Percentiles rank a stretch among this genome's conserved stretches.
Evolutionary conservation across 1,140 invertebrate genomes (phyloP).

Genomic region (Ylistrum balloti): DNA sequence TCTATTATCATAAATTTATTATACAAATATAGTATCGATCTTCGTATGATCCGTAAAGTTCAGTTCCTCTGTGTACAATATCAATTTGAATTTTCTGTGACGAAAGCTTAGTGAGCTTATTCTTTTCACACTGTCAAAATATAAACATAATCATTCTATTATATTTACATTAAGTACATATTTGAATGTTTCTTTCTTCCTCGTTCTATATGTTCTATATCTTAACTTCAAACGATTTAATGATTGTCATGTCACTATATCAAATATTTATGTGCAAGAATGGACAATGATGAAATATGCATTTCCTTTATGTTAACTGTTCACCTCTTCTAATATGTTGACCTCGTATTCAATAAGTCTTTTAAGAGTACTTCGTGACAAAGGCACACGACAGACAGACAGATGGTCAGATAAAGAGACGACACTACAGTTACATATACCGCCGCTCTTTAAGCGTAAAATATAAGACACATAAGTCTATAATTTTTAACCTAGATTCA

Average conservation of each 20-base stretch:
- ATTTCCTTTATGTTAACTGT: not conserved
- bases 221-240: not conserved
- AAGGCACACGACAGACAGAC: not conserved
- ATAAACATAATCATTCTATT: too few species aligned
- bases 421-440: not conserved
- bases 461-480: not conserved
- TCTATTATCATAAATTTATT: too few species aligned
- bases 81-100: too few species aligned
- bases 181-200: not conserved
- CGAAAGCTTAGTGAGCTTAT: too few species aligned
- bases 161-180: too few species aligned
- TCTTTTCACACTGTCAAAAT: too few species aligned
- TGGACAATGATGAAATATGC: slow-evolving; percentile 14
- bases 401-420: not conserved
- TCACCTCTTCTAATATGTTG: not conserved
- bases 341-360: slow-evolving; percentile 11
- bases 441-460: not conserved
- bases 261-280: not conserved
- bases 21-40: too few species aligned
- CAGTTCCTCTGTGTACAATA: too few species aligned
- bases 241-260: slow-evolving; percentile 6
- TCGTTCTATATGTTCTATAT: slow-evolving; percentile 6
- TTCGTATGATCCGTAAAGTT: too few species aligned
- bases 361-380: not conserved
- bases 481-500: not conserved